Conservation (phyloP, 2,888 invertebrate genomes). For the Adelphocoris suturalis region DNA sequence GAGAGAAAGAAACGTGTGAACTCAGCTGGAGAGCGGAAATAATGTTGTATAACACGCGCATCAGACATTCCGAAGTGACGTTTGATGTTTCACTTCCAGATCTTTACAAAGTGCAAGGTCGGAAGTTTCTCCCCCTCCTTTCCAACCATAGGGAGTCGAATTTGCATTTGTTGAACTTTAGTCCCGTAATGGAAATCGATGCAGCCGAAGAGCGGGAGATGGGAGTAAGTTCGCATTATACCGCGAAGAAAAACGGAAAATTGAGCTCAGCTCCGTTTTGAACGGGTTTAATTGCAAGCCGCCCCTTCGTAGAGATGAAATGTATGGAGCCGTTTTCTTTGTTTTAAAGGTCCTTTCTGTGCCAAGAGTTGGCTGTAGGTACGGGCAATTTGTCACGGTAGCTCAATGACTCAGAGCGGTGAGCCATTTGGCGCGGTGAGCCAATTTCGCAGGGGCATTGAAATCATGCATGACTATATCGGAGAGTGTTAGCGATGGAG, state of each 20-base stretch:
- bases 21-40: slow-evolving; percentile 27
- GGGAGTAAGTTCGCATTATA: neutral
- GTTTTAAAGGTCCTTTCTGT: slow-evolving; percentile 4
- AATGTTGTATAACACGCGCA: neutral
- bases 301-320: neutral
- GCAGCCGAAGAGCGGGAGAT: neutral
- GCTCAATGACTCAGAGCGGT: neutral
- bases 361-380: neutral
- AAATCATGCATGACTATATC: too few species aligned
- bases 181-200: neutral
- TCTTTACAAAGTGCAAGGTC: slow-evolving; percentile 8
- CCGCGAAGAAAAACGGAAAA: slow-evolving; percentile 4
- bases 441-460: too few species aligned
- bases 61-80: neutral
- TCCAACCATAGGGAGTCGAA: neutral
- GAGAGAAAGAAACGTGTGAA: neutral
- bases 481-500: too few species aligned
- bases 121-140: neutral
- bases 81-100: slow-evolving; percentile 16
- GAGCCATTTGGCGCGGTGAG: neutral
- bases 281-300: neutral
- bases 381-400: neutral
- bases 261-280: neutral
- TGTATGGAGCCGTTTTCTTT: neutral
- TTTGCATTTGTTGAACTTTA: slow-evolving; percentile 34